Percentiles rank a stretch among this genome's conserved stretches.
These are phyloP conservation scores for Himalopsyche kuldschensis DNA, from an alignment of 2,888 invertebrate species.

Conservation along the genomic window DNA sequence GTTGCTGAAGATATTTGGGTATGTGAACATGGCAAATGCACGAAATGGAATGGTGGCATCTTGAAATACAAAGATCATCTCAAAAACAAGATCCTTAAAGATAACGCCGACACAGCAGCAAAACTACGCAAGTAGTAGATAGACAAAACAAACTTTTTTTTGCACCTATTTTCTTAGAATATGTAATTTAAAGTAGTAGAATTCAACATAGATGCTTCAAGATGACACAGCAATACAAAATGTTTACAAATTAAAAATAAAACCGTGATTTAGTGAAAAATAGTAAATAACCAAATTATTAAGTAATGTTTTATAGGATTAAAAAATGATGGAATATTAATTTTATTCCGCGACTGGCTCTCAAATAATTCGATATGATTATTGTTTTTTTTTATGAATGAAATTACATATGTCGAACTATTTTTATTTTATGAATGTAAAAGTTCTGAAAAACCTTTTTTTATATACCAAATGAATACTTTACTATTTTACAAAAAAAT, in stretches of 20 bases:
- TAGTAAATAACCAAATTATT: neutral
- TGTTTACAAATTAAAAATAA: neutral
- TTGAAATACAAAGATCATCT: constrained; percentile 93
- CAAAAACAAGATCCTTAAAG: constrained; percentile 81
- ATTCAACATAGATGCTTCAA: neutral
- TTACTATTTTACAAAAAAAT: neutral
- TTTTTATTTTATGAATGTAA: neutral
- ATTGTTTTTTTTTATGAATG: neutral
- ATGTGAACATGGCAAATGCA: constrained; percentile 92
- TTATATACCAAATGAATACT: neutral
- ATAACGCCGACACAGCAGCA: constrained; percentile 59
- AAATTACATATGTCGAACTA: neutral
- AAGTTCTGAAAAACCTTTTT: neutral
- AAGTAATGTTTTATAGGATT: neutral
- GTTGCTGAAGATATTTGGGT: constrained; percentile 99
- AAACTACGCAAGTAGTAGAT: constrained; percentile 12
- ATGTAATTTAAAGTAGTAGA: neutral
- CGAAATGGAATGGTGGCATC: constrained; percentile 97
- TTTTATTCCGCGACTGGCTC: neutral
- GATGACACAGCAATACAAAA: neutral
- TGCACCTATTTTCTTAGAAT: neutral
- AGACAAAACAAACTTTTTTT: neutral
- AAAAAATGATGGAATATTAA: neutral
- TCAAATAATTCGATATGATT: neutral
- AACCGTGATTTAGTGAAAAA: neutral